These are phyloP conservation scores for Gobiocypris rarus DNA, from an alignment of 2,113 vertebrate species.

Conservation along the genomic window DNA sequence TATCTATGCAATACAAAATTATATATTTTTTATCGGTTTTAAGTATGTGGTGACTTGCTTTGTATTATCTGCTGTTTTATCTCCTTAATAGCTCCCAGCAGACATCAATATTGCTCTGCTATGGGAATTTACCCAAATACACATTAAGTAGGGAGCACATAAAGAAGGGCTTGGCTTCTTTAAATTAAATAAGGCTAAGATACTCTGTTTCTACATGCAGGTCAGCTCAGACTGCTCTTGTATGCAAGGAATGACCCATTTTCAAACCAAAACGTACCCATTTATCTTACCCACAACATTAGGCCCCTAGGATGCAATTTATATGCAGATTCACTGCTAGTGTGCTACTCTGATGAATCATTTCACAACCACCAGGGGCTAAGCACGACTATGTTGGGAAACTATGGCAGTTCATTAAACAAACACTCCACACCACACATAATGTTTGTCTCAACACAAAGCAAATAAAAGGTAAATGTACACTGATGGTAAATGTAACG, in stretches of 20 bases:
- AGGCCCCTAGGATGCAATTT: slow-evolving; percentile 66
- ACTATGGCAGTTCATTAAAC: slow-evolving; percentile 36
- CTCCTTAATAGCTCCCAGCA: neutral
- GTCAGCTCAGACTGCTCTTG: slow-evolving; percentile 57
- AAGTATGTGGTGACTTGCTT: slow-evolving; percentile 5
- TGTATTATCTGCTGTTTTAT: neutral
- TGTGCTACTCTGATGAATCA: slow-evolving; percentile 70
- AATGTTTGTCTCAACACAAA: slow-evolving; percentile 16
- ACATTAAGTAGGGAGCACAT: neutral
- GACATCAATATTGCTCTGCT: neutral
- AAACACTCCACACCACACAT: slow-evolving; percentile 40
- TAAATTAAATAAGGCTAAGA: slow-evolving; percentile 27
- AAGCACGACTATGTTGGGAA: slow-evolving; percentile 11
- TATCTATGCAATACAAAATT: neutral
- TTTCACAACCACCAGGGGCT: slow-evolving; percentile 39
- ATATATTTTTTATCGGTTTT: neutral
- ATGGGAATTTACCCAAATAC: slow-evolving; percentile 6
- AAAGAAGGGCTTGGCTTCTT: neutral
- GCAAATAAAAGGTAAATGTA: slow-evolving; percentile 21
- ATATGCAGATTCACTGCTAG: slow-evolving; percentile 77
- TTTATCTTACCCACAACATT: slow-evolving; percentile 63
- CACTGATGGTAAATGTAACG: neutral
- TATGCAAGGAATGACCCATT: slow-evolving; percentile 56
- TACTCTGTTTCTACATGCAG: slow-evolving; percentile 25
- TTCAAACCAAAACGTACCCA: slow-evolving; percentile 37